Conservation (phyloP, 2,113 vertebrate genomes). For the Neofelis nebulosa region DNA sequence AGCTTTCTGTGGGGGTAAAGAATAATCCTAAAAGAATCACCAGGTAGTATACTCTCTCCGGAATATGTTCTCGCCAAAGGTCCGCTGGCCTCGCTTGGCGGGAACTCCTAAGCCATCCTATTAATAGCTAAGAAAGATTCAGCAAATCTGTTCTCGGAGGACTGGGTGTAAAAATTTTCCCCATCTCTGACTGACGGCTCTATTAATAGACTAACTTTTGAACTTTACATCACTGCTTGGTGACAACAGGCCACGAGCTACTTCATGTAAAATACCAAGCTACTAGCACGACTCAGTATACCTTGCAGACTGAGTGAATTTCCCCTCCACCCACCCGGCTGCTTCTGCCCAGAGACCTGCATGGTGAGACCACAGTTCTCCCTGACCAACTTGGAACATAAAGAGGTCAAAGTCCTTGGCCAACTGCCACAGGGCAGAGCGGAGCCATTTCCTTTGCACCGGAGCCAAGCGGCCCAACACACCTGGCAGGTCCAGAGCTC, state of each 20-base stretch:
- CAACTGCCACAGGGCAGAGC: slow-evolving; percentile 55
- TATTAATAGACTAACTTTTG: slow-evolving; percentile 78
- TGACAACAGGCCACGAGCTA: slow-evolving; percentile 34
- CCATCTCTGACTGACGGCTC: slow-evolving; percentile 47
- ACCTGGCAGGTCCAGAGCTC: slow-evolving; percentile 58
- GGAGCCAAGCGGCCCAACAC: slow-evolving; percentile 29
- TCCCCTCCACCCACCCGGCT: neutral
- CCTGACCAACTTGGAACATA: slow-evolving; percentile 49
- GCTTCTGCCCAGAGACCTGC: neutral
- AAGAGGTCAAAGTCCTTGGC: slow-evolving; percentile 77
- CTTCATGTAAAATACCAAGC: neutral
- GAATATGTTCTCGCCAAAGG: neutral
- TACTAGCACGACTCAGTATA: neutral
- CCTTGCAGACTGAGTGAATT: neutral
- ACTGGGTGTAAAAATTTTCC: slow-evolving; percentile 53
- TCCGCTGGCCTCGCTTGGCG: slow-evolving; percentile 12
- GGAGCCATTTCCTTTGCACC: slow-evolving; percentile 47
- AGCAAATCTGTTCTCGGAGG: slow-evolving; percentile 53
- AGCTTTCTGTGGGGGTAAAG: neutral
- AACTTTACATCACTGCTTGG: slow-evolving; percentile 48
- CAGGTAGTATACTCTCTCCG: neutral
- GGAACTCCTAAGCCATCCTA: slow-evolving; percentile 70
- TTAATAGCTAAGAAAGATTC: slow-evolving; percentile 69
- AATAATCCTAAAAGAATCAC: neutral
- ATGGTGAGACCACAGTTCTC: neutral